Evolutionary conservation across 2,113 vertebrate species (phyloP).

Genomic region (Gallinago jamesoni): DNA sequence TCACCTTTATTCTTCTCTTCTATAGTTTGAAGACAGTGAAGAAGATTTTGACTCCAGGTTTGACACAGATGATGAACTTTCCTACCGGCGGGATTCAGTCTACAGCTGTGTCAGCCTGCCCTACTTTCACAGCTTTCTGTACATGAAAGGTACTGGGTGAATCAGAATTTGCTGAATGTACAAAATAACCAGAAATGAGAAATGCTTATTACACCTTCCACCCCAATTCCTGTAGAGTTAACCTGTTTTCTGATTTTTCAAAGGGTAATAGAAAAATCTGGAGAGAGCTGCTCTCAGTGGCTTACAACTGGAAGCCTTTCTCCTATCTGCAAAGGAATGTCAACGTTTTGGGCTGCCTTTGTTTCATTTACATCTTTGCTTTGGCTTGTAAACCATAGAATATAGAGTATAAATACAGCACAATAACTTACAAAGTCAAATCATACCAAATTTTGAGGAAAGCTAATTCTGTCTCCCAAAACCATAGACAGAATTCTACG

Average conservation of each 20-base stretch:
- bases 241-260: background rate
- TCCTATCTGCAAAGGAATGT: background rate
- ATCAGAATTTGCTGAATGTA: background rate
- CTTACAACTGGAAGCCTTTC: background rate
- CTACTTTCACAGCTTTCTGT: slow-evolving; percentile 96
- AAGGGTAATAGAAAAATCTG: background rate
- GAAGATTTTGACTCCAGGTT: slow-evolving; percentile 94
- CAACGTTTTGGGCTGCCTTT: background rate
- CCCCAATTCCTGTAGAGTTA: background rate
- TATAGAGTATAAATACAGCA: background rate
- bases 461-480: background rate
- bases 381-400: background rate
- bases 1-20: background rate
- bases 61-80: slow-evolving; percentile 92
- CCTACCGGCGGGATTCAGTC: slow-evolving; percentile 91
- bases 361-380: background rate
- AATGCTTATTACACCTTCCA: background rate
- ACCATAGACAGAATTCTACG: background rate
- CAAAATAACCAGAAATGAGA: background rate
- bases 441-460: background rate
- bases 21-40: slow-evolving; percentile 96
- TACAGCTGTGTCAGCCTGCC: slow-evolving; percentile 96
- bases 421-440: background rate
- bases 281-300: background rate
- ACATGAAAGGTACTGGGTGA: slow-evolving; percentile 88